Base-by-base conservation (phyloP, 2,888 invertebrate genomes). In the Xiphydria camelus region DNA sequence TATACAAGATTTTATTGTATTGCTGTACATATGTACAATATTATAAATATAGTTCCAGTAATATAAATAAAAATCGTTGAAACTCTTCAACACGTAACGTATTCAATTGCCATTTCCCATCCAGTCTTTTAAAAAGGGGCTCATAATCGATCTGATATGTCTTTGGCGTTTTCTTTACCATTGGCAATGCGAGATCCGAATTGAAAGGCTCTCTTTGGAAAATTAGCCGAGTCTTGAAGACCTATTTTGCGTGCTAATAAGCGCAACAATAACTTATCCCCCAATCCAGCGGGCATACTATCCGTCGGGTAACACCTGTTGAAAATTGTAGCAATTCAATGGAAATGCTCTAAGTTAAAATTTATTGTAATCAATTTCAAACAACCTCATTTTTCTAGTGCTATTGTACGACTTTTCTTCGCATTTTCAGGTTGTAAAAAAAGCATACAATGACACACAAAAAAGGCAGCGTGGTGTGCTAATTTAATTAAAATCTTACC, bases 131-230 rank as follows among this genome's bases (percentile, higher is more conserved):
- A n/a, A n/a, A n/a, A n/a, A n/a, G n/a, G n/a, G n/a, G n/a, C n/a
- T 49, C 20, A 46, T 21, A 72, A 57, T 42, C 68, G 64, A 15
- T 57, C 55, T 1, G 94, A 94, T 45, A 84, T 64, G 68, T 92
- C 87, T 64, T 83, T 82, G 3, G 91, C 96, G 71, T 91, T 93
- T 78, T 95, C 92, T 70, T 89, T 92, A 35, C 85, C 84, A 73
- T 93, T 89, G 4, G 94, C 98, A 66, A 99, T 95, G 67, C 93
- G 82, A 0, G 94, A 94, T 7, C 99, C 99, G 80, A 99, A 99
- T 74, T 99, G 99, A 59, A 99, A 84, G 0, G 98, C 99, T 70
- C 94, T 78, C 76, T 99, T 99, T 31, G 91, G 92, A 36, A 92
- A 82, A 31, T 75, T 73, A 3, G 87, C 83, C 4, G 85, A 84